Conservation (phyloP, 2,797 vertebrate species). For the Peromyscus eremicus region DNA sequence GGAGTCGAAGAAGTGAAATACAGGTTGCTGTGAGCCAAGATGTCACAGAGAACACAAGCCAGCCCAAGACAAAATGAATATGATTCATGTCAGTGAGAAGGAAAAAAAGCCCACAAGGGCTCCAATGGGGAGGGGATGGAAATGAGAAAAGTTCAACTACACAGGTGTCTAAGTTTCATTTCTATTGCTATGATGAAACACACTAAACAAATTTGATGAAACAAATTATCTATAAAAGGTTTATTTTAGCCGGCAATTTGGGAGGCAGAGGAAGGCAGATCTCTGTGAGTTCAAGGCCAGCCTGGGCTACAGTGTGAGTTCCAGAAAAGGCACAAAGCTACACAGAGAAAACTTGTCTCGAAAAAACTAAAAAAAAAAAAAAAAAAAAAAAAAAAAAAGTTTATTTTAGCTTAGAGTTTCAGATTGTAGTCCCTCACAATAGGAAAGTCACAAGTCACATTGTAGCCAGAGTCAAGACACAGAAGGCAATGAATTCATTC, state of each 20-base stretch:
- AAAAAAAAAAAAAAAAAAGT: too few relatives aligned
- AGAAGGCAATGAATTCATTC: neutral
- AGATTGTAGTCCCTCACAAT: neutral
- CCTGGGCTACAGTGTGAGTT: too few relatives aligned
- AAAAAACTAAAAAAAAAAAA: too few relatives aligned
- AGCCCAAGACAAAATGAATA: neutral
- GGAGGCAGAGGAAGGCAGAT: too few relatives aligned
- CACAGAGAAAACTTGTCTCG: too few relatives aligned
- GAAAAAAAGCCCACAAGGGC: neutral
- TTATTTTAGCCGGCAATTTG: neutral
- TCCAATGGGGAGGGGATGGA: too few relatives aligned
- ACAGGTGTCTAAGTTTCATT: neutral
- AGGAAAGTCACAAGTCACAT: neutral
- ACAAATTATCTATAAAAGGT: neutral
- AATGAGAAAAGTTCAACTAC: neutral
- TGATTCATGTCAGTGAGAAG: neutral
- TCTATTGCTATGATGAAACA: neutral
- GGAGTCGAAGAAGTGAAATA: neutral
- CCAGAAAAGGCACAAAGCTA: too few relatives aligned
- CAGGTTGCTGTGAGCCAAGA: neutral
- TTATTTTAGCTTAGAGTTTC: neutral
- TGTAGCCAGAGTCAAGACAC: too few relatives aligned
- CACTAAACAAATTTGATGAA: neutral
- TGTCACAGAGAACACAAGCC: neutral
- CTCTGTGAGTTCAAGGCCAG: too few relatives aligned